Conservation (phyloP, 2,797 vertebrate species). For the Australoheros facetus region DNA sequence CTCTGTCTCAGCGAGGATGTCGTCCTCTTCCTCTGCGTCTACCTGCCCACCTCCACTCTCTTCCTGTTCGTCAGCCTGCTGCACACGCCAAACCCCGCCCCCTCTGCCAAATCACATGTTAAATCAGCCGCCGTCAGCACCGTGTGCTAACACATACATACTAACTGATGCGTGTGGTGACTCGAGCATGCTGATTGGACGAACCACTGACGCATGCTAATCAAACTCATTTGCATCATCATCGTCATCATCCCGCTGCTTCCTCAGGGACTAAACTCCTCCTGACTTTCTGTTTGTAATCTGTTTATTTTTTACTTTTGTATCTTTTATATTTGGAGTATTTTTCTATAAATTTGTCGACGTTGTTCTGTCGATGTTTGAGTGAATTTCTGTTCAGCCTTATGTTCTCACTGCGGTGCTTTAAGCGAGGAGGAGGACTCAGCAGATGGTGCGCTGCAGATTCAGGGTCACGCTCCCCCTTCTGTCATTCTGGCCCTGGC, state of each 20-base stretch:
- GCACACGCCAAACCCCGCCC: conserved; percentile 65
- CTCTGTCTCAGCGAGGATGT: conserved; percentile 91
- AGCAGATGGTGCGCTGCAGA: not conserved
- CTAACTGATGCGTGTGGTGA: conserved; percentile 17
- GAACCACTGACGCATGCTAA: conserved; percentile 23
- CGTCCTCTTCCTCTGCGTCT: conserved; percentile 93
- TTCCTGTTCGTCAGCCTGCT: conserved; percentile 90
- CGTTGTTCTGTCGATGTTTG: conserved; percentile 16
- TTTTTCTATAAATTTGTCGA: conserved; percentile 1
- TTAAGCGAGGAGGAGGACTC: conserved; percentile 10
- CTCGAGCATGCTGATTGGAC: conserved; percentile 1
- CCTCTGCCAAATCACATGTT: conserved; percentile 2
- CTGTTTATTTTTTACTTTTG: conserved; percentile 43
- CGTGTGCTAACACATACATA: conserved; percentile 19
- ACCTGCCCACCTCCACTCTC: conserved; percentile 93
- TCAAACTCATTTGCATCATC: conserved; percentile 20
- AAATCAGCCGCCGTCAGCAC: conserved; percentile 38
- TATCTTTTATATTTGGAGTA: conserved; percentile 37
- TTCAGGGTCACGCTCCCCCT: not conserved
- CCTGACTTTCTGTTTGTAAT: conserved; percentile 23
- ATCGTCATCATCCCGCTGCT: conserved; percentile 16
- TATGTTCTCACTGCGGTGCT: conserved; percentile 47
- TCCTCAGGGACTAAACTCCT: conserved; percentile 12
- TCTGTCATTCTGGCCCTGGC: not conserved
- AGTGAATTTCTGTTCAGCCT: conserved; percentile 21